Evolutionary conservation across 92 coral and sea anemone genomes (phyloP).

Genomic region (Palythoa grandis): DNA sequence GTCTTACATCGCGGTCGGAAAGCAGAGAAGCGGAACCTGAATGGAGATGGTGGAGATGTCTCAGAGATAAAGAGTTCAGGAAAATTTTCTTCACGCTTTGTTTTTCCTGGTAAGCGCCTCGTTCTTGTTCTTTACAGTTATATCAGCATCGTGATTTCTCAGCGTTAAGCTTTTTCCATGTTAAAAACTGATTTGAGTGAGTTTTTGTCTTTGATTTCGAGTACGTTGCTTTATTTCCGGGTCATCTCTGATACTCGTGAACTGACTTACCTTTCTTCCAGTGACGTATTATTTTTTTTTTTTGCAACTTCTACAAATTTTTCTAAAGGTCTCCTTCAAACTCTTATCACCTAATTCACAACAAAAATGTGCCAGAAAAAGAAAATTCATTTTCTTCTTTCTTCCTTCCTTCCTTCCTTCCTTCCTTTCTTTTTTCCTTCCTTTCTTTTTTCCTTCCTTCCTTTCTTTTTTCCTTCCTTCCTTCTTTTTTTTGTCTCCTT

Average conservation of each 20-base stretch:
- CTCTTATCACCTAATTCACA: background rate
- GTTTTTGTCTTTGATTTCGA: no score
- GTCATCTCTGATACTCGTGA: no score
- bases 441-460: background rate
- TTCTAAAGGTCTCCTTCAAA: background rate
- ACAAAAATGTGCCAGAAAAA: background rate
- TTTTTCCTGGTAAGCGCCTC: conserved; percentile 20
- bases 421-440: background rate
- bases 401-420: background rate
- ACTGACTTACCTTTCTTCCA: background rate
- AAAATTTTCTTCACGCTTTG: conserved; percentile 20
- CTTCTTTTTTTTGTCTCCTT: background rate
- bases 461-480: background rate
- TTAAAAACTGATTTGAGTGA: background rate
- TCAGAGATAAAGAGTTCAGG: conserved; percentile 60
- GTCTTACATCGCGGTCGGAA: background rate
- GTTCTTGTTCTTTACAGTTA: background rate
- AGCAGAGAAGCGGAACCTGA: conserved; percentile 2
- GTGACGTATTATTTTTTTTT: background rate
- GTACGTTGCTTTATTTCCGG: no score
- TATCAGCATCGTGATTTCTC: background rate
- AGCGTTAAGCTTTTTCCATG: background rate
- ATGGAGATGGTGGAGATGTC: conserved; percentile 59
- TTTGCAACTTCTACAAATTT: background rate
- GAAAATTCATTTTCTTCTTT: background rate